These are phyloP conservation scores for Nephila pilipes DNA, from an alignment of 1,140 invertebrate genomes.

Conservation along the genomic window DNA sequence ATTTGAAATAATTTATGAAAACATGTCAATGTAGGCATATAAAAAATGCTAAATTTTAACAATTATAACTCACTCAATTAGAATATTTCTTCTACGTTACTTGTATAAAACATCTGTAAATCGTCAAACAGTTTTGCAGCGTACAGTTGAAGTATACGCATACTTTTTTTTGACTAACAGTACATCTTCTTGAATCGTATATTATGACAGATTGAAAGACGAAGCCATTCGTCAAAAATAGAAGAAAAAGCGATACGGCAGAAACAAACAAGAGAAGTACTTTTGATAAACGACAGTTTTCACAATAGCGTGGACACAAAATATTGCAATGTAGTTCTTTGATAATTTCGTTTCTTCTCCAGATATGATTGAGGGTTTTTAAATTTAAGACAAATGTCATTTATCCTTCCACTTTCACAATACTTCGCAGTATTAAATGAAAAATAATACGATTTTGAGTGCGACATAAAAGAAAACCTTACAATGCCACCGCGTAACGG, in stretches of 20 bases:
- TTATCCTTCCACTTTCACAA: neutral
- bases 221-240: neutral
- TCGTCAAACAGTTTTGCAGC: too few relatives aligned
- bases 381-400: conserved; percentile 8
- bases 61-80: too few relatives aligned
- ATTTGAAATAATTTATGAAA: too few relatives aligned
- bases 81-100: too few relatives aligned
- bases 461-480: neutral
- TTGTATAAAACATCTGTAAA: too few relatives aligned
- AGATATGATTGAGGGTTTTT: conserved; percentile 18
- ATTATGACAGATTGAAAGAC: neutral
- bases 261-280: neutral
- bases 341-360: conserved; percentile 17
- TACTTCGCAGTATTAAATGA: neutral
- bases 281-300: conserved; percentile 39
- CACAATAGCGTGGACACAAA: conserved; percentile 26
- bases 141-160: too few relatives aligned
- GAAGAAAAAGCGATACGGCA: neutral
- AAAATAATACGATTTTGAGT: conserved; percentile 15
- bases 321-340: conserved; percentile 17
- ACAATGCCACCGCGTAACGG: conserved; percentile 2
- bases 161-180: too few relatives aligned
- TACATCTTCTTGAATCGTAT: too few relatives aligned
- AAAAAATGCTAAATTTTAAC: too few relatives aligned
- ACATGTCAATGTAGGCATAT: too few relatives aligned